Evolutionary conservation across 2,888 invertebrate species (phyloP).

Genomic region (Drosophila aldrichi): DNA sequence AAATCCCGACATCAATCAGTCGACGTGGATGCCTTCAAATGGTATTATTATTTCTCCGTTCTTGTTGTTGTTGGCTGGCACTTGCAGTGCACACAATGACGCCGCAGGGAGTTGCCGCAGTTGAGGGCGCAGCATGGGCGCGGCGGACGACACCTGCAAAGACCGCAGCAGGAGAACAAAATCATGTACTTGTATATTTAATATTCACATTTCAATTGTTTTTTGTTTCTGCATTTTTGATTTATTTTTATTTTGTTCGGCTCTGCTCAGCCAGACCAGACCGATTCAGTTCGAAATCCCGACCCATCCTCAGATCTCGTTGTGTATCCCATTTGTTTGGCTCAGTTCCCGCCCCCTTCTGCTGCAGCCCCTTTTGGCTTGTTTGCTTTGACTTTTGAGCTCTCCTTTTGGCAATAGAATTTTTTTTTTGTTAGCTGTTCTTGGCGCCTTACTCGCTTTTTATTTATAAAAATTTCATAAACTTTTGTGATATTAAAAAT

Average conservation of each 20-base stretch:
- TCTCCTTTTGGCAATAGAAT: constrained; percentile 47
- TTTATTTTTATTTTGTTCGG: background rate
- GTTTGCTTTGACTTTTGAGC: constrained; percentile 71
- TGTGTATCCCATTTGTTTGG: constrained; percentile 10
- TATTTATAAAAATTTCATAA: constrained; percentile 74
- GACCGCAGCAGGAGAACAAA: constrained; percentile 30
- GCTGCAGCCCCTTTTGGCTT: constrained; percentile 42
- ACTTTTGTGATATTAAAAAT: constrained; percentile 75
- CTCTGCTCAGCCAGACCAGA: background rate
- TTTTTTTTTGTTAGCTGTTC: constrained; percentile 22
- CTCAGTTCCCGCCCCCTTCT: constrained; percentile 13
- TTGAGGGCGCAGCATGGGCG: background rate
- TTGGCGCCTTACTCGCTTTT: constrained; percentile 40
- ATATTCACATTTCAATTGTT: constrained; percentile 77
- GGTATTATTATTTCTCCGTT: constrained; percentile 42
- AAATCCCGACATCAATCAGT: constrained; percentile 54
- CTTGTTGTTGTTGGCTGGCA: constrained; percentile 21
- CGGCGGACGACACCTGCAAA: constrained; percentile 39
- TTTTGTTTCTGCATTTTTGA: background rate
- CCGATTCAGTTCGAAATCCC: background rate
- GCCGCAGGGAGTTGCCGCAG: constrained; percentile 63
- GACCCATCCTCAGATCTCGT: background rate
- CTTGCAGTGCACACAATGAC: constrained; percentile 65
- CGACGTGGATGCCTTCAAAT: constrained; percentile 62
- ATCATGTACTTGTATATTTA: constrained; percentile 71